phyloP scores from a whole-genome alignment of 2,113 vertebrate genomes.

The Phyllostomus hastatus region DNA sequence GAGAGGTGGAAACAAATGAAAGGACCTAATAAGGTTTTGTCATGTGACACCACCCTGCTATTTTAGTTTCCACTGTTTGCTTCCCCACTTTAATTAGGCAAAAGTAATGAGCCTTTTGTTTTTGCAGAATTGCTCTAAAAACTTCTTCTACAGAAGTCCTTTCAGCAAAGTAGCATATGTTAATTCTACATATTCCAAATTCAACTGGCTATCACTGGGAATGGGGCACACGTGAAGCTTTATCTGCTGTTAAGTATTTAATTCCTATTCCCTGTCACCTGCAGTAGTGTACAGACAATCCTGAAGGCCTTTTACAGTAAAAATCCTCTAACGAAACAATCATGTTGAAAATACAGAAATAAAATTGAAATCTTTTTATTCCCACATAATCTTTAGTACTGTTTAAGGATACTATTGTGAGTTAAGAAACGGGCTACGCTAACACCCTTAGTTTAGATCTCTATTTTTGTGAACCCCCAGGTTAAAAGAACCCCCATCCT shows the following conservation, averaged over 20 bases:
- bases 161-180: conserved; percentile 57
- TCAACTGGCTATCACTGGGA: conserved; percentile 17
- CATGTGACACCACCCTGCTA: not conserved
- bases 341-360: conserved; percentile 51
- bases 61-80: conserved; percentile 44
- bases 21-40: not conserved
- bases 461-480: not conserved
- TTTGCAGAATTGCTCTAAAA: conserved; percentile 62
- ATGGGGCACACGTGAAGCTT: not conserved
- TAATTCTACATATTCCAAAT: conserved; percentile 68
- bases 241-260: conserved; percentile 61
- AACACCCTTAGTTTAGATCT: not conserved
- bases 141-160: conserved; percentile 63
- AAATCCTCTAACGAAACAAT: conserved; percentile 10
- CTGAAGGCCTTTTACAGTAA: not conserved
- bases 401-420: conserved; percentile 17
- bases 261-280: conserved; percentile 14
- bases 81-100: conserved; percentile 60
- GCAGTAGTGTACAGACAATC: conserved; percentile 9
- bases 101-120: conserved; percentile 64
- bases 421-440: not conserved
- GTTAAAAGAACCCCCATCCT: not conserved
- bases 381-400: conserved; percentile 26
- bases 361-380: conserved; percentile 65
- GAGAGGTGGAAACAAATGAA: not conserved